Conservation (phyloP, 2,113 vertebrate species). For the Macrotus californicus region DNA sequence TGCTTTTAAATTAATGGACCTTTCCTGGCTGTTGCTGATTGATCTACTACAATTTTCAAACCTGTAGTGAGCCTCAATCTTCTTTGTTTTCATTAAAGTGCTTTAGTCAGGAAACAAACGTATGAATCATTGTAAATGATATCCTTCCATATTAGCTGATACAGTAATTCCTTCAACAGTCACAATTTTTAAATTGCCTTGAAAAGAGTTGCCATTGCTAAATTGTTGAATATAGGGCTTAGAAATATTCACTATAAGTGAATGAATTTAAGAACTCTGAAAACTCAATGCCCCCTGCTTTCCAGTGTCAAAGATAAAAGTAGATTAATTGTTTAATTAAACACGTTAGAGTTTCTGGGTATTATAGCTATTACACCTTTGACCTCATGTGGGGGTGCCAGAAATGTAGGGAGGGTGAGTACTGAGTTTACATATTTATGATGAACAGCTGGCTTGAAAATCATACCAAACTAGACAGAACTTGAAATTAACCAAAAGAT, state of each 20-base stretch:
- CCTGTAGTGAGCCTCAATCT: background rate
- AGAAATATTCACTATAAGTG: background rate
- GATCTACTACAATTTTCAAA: background rate
- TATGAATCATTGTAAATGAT: background rate
- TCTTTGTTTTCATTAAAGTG: conserved; percentile 28
- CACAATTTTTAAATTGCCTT: conserved; percentile 5
- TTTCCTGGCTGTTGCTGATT: background rate
- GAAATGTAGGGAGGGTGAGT: background rate
- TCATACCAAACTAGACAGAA: conserved; percentile 45
- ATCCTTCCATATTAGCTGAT: conserved; percentile 25
- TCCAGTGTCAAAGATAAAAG: conserved; percentile 28
- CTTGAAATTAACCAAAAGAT: conserved; percentile 77
- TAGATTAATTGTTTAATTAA: conserved; percentile 71
- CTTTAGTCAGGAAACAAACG: conserved; percentile 7
- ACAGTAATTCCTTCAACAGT: conserved; percentile 26
- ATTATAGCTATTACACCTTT: conserved; percentile 48
- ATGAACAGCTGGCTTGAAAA: conserved; percentile 52
- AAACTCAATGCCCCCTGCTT: background rate
- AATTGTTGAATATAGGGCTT: background rate
- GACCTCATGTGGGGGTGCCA: background rate
- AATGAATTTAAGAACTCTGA: background rate
- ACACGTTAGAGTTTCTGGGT: conserved; percentile 15
- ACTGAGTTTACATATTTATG: conserved; percentile 53
- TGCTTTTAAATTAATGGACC: background rate
- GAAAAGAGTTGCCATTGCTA: conserved; percentile 22